Evolutionary conservation across 2,888 invertebrate species (phyloP).

Genomic region (Apamea epomidion): DNA sequence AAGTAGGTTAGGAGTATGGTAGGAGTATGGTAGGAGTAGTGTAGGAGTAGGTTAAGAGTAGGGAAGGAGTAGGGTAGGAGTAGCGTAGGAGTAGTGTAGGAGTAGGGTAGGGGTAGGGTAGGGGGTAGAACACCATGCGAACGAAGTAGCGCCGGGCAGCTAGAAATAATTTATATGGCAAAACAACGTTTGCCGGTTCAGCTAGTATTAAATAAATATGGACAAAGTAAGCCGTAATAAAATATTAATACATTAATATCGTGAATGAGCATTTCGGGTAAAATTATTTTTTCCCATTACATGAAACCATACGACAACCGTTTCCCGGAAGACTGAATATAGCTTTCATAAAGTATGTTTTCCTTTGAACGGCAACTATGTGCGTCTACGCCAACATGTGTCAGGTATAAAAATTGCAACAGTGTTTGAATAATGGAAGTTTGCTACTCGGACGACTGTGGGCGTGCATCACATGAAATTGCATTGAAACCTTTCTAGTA

Average conservation of each 20-base stretch:
- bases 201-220: constrained; percentile 3
- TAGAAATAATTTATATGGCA: too few relatives aligned
- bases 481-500: constrained; percentile 21
- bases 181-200: too few relatives aligned
- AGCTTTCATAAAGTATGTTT: constrained; percentile 14
- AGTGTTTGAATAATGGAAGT: constrained; percentile 44
- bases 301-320: background rate
- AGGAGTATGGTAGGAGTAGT: too few relatives aligned
- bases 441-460: constrained; percentile 12
- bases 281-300: background rate
- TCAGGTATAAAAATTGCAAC: constrained; percentile 46
- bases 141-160: too few relatives aligned
- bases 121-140: too few relatives aligned
- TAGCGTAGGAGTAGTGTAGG: too few relatives aligned
- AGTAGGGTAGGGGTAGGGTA: too few relatives aligned
- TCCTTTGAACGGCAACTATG: constrained; percentile 12
- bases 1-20: too few relatives aligned
- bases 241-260: background rate
- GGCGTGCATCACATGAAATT: constrained; percentile 36
- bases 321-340: constrained; percentile 5
- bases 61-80: too few relatives aligned
- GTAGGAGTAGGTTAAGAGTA: too few relatives aligned
- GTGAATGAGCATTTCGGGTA: background rate
- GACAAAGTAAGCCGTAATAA: background rate
- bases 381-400: constrained; percentile 32